Evolutionary conservation across 2,113 vertebrate genomes (phyloP).

Genomic region (Rhizomys pruinosus): DNA sequence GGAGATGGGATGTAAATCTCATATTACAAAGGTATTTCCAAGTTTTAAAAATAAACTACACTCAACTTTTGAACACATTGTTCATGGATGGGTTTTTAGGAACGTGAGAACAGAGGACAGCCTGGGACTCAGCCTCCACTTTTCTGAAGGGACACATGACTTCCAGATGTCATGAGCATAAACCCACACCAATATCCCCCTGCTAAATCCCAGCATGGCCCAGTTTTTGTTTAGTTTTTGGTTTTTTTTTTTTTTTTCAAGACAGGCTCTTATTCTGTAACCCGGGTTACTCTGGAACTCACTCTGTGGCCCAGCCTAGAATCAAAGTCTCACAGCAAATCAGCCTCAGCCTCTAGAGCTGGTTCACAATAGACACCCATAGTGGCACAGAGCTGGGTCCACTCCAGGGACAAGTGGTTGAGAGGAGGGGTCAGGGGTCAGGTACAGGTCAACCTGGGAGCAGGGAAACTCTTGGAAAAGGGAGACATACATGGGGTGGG

Average conservation of each 20-base stretch:
- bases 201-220: neutral
- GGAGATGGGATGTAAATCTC: neutral
- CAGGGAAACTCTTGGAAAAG: neutral
- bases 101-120: neutral
- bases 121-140: neutral
- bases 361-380: neutral
- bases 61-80: neutral
- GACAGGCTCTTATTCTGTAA: neutral
- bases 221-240: neutral
- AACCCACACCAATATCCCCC: neutral
- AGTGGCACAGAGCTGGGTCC: neutral
- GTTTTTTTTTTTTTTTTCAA: no score
- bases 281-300: neutral
- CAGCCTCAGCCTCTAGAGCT: neutral
- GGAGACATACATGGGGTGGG: neutral
- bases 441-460: neutral
- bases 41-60: slow-evolving; percentile 14
- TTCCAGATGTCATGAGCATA: neutral
- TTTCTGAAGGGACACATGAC: neutral
- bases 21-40: neutral
- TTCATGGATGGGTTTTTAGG: neutral
- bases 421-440: neutral
- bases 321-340: neutral
- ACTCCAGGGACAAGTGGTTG: neutral
- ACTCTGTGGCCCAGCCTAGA: neutral